Conservation (phyloP, 2,113 vertebrate genomes). For the Podiceps cristatus region DNA sequence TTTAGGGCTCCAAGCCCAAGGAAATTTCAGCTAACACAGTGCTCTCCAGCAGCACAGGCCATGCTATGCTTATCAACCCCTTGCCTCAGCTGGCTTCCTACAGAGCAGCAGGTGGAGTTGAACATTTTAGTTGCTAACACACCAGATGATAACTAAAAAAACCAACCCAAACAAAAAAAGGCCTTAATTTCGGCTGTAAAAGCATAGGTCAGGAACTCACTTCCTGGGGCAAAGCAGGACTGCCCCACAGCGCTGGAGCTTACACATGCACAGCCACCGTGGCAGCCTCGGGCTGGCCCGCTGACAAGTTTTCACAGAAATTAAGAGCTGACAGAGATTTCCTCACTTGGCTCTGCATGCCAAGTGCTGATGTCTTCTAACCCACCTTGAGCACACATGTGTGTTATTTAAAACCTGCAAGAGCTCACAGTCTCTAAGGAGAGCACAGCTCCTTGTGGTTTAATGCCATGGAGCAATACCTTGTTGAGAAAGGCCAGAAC, state of each 20-base stretch:
- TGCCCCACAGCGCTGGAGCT: rapidly evolving
- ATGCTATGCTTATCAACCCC: not conserved
- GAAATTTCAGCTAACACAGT: not conserved
- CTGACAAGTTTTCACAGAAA: not conserved
- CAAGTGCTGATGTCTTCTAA: not conserved
- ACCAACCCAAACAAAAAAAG: not conserved
- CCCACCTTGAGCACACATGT: not conserved
- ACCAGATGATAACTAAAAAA: not conserved
- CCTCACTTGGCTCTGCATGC: not conserved
- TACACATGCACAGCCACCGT: rapidly evolving
- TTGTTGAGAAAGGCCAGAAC: not conserved
- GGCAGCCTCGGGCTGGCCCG: not conserved
- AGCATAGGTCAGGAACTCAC: not conserved
- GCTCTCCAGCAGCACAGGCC: not conserved
- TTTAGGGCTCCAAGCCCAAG: not conserved
- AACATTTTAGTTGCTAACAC: not conserved
- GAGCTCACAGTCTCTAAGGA: not conserved
- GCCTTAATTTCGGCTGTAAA: not conserved
- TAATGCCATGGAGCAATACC: not conserved
- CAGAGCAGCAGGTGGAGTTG: not conserved
- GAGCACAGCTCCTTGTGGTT: not conserved
- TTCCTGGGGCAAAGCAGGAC: not conserved
- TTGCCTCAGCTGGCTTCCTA: not conserved
- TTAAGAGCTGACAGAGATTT: not conserved
- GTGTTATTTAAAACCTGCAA: not conserved